phyloP scores from a whole-genome alignment of 1,140 invertebrate species.

The Phocides pigmalion region DNA sequence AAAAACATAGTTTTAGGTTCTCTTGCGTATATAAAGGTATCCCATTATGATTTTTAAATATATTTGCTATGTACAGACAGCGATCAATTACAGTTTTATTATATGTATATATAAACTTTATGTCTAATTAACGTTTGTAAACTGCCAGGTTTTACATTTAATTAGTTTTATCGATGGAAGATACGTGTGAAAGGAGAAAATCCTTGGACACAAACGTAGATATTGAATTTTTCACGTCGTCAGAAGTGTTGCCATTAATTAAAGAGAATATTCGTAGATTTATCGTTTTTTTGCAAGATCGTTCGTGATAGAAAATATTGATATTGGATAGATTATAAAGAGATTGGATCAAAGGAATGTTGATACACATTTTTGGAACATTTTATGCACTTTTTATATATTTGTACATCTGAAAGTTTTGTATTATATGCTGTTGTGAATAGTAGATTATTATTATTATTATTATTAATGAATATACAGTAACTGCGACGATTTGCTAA shows the following conservation, averaged over 20 bases:
- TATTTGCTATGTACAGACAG: too few relatives aligned
- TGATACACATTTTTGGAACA: slow-evolving; percentile 78
- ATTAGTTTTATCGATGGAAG: too few relatives aligned
- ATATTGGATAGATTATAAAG: slow-evolving; percentile 38
- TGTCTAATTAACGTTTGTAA: too few relatives aligned
- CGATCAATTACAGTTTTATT: too few relatives aligned
- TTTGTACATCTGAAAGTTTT: slow-evolving; percentile 73
- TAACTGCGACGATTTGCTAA: slow-evolving; percentile 7
- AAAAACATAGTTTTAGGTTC: too few relatives aligned
- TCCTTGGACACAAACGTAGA: too few relatives aligned
- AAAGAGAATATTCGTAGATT: slow-evolving; percentile 31
- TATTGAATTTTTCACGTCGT: too few relatives aligned
- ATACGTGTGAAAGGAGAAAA: too few relatives aligned
- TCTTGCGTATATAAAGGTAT: too few relatives aligned
- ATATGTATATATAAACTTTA: too few relatives aligned
- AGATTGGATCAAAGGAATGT: slow-evolving; percentile 54
- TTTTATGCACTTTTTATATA: slow-evolving; percentile 82
- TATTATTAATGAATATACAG: slow-evolving; percentile 26
- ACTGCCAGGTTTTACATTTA: too few relatives aligned
- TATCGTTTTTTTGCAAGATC: slow-evolving; percentile 42
- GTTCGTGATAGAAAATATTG: slow-evolving; percentile 35
- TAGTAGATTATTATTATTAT: slow-evolving; percentile 46
- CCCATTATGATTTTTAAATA: too few relatives aligned
- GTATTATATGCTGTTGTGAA: slow-evolving; percentile 65
- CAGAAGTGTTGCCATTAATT: slow-evolving; percentile 41